A percentile compares a stretch with the other conserved stretches of the same genome.
Evolutionary conservation across 2,113 vertebrate genomes (phyloP).

Genomic region (Seriola dumerili): DNA sequence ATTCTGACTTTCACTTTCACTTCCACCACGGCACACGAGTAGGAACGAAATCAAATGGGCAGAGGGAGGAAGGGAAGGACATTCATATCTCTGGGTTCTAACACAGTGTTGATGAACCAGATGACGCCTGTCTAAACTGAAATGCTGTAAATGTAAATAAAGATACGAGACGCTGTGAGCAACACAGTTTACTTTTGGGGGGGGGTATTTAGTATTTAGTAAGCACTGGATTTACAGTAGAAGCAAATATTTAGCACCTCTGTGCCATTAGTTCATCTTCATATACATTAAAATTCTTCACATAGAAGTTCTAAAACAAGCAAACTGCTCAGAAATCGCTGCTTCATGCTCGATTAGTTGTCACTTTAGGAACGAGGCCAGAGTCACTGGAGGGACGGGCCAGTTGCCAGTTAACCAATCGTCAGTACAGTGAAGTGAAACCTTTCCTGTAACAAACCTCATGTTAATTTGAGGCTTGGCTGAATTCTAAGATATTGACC

Average conservation of each 20-base stretch:
- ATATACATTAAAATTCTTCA: not conserved
- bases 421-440: not conserved
- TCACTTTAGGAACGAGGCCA: not conserved
- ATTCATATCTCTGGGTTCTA: no score
- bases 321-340: not conserved
- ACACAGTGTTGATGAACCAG: no score
- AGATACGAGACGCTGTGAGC: no score
- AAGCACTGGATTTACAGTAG: no score
- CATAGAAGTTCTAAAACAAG: no score
- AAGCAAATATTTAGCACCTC: no score
- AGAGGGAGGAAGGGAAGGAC: not conserved
- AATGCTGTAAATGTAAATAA: no score
- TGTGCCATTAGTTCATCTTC: no score
- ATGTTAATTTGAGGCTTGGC: not conserved
- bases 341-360: not conserved
- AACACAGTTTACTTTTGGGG: no score
- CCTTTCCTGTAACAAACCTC: not conserved
- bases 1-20: not conserved
- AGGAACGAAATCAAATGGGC: not conserved
- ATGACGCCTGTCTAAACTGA: no score
- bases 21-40: not conserved
- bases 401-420: not conserved
- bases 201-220: no score
- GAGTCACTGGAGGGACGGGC: slow-evolving; percentile 1
- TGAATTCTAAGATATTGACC: no score